These are phyloP conservation scores for Tenrec ecaudatus DNA, from an alignment of 2,113 vertebrate genomes.

Conservation along the genomic window DNA sequence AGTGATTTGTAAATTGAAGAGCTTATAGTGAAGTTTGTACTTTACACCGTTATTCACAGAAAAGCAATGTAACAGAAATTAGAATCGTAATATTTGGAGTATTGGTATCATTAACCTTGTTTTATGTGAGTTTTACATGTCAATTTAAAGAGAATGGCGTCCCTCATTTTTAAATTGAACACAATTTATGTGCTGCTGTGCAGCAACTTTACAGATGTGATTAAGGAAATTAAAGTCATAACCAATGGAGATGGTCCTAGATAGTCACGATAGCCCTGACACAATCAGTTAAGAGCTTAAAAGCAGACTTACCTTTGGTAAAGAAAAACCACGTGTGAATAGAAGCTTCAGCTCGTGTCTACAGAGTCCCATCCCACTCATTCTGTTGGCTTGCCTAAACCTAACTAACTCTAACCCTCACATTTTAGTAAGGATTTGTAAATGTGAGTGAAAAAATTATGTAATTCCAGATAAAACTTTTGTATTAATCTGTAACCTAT, in stretches of 20 bases:
- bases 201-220: not conserved
- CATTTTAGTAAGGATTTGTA: not conserved
- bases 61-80: not conserved
- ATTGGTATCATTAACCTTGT: not conserved
- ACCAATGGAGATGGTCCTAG: not conserved
- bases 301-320: not conserved
- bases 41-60: not conserved
- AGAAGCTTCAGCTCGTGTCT: not conserved
- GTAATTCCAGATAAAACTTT: not conserved
- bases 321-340: not conserved
- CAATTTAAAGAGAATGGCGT: not conserved
- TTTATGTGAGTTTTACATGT: not conserved
- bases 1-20: not conserved
- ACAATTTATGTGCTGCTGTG: not conserved
- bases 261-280: not conserved
- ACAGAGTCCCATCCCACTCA: not conserved
- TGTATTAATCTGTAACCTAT: not conserved
- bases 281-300: not conserved
- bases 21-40: not conserved
- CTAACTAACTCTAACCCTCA: not conserved
- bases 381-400: not conserved
- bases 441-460: not conserved
- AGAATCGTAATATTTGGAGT: not conserved
- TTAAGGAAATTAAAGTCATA: not conserved
- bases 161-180: not conserved